Evolutionary conservation across 2,113 vertebrate genomes (phyloP).

Genomic region (Silurus meridionalis): DNA sequence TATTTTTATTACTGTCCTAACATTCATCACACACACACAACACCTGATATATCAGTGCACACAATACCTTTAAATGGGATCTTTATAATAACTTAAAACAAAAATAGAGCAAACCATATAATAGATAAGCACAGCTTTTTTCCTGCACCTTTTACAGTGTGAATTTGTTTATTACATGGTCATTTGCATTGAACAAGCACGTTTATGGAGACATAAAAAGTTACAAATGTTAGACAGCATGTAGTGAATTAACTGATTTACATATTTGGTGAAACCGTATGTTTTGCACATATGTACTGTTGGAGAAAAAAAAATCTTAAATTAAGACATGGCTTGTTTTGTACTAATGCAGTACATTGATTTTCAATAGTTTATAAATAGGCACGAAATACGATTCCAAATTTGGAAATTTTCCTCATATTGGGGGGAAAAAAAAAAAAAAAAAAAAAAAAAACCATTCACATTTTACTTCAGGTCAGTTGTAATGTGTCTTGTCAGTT

Average conservation of each 20-base stretch:
- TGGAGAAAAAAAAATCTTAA: background rate
- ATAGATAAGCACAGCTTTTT: background rate
- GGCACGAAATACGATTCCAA: background rate
- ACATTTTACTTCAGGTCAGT: background rate
- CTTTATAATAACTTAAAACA: conserved; percentile 21
- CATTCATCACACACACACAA: background rate
- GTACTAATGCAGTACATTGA: conserved; percentile 2
- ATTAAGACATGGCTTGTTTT: conserved; percentile 14
- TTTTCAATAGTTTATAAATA: background rate
- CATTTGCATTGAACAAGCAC: background rate
- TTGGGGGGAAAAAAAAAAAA: background rate
- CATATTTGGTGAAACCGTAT: background rate
- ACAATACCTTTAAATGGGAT: background rate
- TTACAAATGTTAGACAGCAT: background rate
- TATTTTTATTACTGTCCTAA: conserved; percentile 34
- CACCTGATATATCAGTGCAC: conserved; percentile 4
- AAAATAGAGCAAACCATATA: background rate
- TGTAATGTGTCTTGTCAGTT: background rate
- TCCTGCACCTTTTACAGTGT: conserved; percentile 3
- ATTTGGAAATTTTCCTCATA: background rate
- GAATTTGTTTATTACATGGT: conserved; percentile 4
- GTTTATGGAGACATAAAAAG: background rate
- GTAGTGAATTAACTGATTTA: conserved; percentile 4
- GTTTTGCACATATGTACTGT: background rate
- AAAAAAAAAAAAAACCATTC: background rate